Conservation (phyloP, 1,140 invertebrate genomes). For the Pseudachorutes palmiensis region DNA sequence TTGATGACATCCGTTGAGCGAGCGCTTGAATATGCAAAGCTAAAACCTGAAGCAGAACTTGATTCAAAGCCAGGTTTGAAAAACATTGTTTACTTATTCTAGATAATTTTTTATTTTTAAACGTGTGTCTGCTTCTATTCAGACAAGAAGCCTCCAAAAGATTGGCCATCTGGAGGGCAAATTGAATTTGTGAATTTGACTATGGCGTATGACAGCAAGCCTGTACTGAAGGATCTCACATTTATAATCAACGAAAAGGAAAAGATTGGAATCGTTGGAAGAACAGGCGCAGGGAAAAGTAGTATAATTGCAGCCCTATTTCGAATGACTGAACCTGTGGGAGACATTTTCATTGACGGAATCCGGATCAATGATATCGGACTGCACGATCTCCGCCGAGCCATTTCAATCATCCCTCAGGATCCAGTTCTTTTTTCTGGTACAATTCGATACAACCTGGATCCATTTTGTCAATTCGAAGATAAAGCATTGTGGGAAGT, state of each 20-base stretch:
- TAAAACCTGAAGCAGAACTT: conserved; percentile 41
- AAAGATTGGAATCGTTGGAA: conserved; percentile 62
- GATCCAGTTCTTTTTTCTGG: conserved; percentile 67
- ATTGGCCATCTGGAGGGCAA: conserved; percentile 60
- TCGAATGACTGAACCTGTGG: conserved; percentile 57
- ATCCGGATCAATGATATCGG: conserved; percentile 45
- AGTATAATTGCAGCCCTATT: conserved; percentile 44
- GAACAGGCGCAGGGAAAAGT: conserved; percentile 62
- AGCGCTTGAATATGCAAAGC: conserved; percentile 61
- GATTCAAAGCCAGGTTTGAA: conserved; percentile 25
- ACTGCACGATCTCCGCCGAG: conserved; percentile 56
- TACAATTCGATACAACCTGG: conserved; percentile 70
- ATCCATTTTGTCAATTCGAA: conserved; percentile 69
- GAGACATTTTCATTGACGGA: conserved; percentile 51
- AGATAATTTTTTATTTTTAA: too few species aligned
- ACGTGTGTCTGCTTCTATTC: too few species aligned
- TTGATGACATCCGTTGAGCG: conserved; percentile 73
- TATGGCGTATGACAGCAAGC: conserved; percentile 48
- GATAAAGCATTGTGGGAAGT: conserved; percentile 73
- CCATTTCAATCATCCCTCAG: conserved; percentile 65
- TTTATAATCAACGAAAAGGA: conserved; percentile 49
- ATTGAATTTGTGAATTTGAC: conserved; percentile 59
- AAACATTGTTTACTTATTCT: too few species aligned
- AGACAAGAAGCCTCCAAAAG: conserved; percentile 50
- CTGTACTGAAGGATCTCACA: conserved; percentile 50